phyloP scores from a whole-genome alignment of 2,113 vertebrate genomes.

The Sterna hirundo region DNA sequence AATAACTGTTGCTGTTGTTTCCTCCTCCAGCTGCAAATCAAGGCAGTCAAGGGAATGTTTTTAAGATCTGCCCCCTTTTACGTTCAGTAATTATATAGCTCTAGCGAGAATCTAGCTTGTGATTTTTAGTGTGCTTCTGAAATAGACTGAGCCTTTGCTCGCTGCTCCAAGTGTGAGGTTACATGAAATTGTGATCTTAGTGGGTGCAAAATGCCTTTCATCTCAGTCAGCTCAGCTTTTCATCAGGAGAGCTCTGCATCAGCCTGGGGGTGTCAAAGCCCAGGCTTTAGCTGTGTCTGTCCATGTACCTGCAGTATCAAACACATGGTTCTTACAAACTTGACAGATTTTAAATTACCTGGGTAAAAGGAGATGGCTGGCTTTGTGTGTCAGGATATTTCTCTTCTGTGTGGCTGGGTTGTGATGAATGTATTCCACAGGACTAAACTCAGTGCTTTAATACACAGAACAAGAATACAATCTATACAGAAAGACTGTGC shows the following conservation, averaged over 20 bases:
- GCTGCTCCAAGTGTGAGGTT: not conserved
- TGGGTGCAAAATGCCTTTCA: not conserved
- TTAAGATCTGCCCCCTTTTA: not conserved
- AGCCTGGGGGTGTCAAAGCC: not conserved
- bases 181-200: not conserved
- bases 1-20: slow-evolving; percentile 14
- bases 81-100: not conserved
- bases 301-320: not conserved
- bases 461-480: not conserved
- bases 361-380: not conserved
- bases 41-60: not conserved
- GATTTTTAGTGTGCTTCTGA: not conserved
- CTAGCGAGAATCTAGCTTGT: not conserved
- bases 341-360: not conserved
- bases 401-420: not conserved
- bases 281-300: not conserved
- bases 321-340: not conserved
- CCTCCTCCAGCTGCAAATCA: slow-evolving; percentile 9
- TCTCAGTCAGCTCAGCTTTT: not conserved
- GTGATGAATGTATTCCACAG: not conserved
- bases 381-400: not conserved
- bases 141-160: not conserved
- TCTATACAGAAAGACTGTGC: not conserved
- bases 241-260: not conserved
- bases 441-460: not conserved